Evolutionary conservation across 2,797 vertebrate species (phyloP).

Genomic region (Sebastes taczanowskii): DNA sequence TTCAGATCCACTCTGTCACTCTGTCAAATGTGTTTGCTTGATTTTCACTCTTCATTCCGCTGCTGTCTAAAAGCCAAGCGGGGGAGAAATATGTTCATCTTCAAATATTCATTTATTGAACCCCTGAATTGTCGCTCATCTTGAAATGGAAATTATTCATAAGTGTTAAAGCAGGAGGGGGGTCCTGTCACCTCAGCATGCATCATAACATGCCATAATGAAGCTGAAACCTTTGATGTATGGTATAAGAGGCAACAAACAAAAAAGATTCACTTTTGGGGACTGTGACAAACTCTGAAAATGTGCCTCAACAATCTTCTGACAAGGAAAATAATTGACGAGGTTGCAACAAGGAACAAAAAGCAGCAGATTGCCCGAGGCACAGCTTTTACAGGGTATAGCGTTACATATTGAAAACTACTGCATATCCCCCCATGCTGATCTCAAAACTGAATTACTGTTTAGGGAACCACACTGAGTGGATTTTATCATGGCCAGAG

Average conservation of each 20-base stretch:
- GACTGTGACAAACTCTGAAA: slow-evolving; percentile 9
- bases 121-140: slow-evolving; percentile 22
- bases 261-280: slow-evolving; percentile 7
- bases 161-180: neutral
- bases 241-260: neutral
- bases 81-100: slow-evolving; percentile 6
- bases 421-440: neutral
- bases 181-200: slow-evolving; percentile 22
- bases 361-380: slow-evolving; percentile 6
- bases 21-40: slow-evolving; percentile 39
- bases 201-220: slow-evolving; percentile 1
- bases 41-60: slow-evolving; percentile 16
- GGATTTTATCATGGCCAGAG: neutral
- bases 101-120: slow-evolving; percentile 36
- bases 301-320: slow-evolving; percentile 4
- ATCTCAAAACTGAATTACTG: neutral
- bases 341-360: neutral
- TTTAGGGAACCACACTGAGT: neutral
- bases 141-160: slow-evolving; percentile 17
- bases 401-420: slow-evolving; percentile 11
- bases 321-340: slow-evolving; percentile 20
- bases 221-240: slow-evolving; percentile 27
- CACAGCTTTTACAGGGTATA: neutral
- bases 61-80: neutral
- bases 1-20: slow-evolving; percentile 33